Evolutionary conservation across 2,888 invertebrate genomes (phyloP).

Genomic region (Ochropleura leucogaster): DNA sequence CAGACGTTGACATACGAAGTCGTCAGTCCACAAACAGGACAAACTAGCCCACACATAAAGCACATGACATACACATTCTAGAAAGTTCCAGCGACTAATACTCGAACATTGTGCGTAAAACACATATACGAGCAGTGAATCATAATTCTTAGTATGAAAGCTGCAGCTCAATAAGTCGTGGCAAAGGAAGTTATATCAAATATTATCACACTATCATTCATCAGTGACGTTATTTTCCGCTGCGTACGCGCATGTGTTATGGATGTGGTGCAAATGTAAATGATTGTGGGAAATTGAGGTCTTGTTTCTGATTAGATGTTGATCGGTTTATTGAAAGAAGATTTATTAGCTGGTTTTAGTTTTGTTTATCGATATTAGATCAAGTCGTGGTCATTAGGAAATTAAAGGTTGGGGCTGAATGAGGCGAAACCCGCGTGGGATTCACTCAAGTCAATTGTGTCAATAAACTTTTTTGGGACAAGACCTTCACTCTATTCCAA

Average conservation of each 20-base stretch:
- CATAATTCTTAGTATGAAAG: slow-evolving; percentile 65
- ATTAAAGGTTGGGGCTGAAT: neutral
- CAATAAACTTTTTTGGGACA: too few relatives aligned
- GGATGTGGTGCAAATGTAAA: slow-evolving; percentile 65
- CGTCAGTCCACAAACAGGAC: slow-evolving; percentile 27
- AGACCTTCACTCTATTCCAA: too few relatives aligned
- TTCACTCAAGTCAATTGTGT: too few relatives aligned
- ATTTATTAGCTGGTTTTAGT: slow-evolving; percentile 37
- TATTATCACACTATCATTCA: slow-evolving; percentile 65
- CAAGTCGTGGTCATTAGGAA: neutral
- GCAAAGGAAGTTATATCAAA: slow-evolving; percentile 66
- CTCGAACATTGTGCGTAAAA: slow-evolving; percentile 50
- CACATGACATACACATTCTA: slow-evolving; percentile 41
- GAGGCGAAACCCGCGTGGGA: too few relatives aligned
- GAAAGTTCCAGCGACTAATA: slow-evolving; percentile 64
- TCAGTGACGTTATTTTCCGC: slow-evolving; percentile 60
- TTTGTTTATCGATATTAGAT: slow-evolving; percentile 14
- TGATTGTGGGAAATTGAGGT: slow-evolving; percentile 60
- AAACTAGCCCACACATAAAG: slow-evolving; percentile 46
- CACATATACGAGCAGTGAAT: slow-evolving; percentile 38
- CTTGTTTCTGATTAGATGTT: slow-evolving; percentile 47
- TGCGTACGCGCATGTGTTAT: slow-evolving; percentile 60
- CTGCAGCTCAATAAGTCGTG: slow-evolving; percentile 61
- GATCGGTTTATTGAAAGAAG: slow-evolving; percentile 35
- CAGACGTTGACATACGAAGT: slow-evolving; percentile 44